Evolutionary conservation across 1,140 invertebrate species (phyloP), one percentile per base, ranked within the genome.

Genomic region (Eubasilissa regina): DNA sequence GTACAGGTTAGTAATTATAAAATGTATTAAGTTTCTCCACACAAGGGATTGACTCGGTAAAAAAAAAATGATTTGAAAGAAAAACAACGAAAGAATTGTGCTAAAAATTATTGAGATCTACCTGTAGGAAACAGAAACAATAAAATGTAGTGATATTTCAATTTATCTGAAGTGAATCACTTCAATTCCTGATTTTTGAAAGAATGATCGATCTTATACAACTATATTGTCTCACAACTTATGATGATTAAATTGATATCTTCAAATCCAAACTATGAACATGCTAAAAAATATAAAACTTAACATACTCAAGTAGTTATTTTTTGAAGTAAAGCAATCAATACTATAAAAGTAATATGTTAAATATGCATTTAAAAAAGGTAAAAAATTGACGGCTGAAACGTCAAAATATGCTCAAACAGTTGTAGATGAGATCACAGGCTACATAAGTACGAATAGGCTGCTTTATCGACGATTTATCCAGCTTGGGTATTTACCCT

Each of bases 351-450:
- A 1, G 51, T 25, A 55, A 55, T 53, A 43, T 10, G 51, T 73
- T 73, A 73, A 73, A 53, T 47, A 55, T 53, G 35, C 68, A 73
- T 73, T 73, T 73, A 73, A 21, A 73, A 73, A 72, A 73, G 68
- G 51, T 17, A 53, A 19, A 73, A 73, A 73, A 73, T 55, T 73
- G 68, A 53, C 68, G 68, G 51, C 47, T 51, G 68, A 73, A 73
- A 73, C 68, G 68, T 73, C 68, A 73, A 73, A 73, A 73, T 73
- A 73, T 73, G 53, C 68, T 47, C 68, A 73, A 73, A 73, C 15
- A 70, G 45, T 48, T 15, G 68, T 19, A 73, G 51, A 73, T 73
- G 68, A 73, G 68, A 73, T 73, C 68, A 73, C 60, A 44, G 35
- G n/a, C 17, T 9, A 64, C 60, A 25, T 68, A 35, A 4, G 6